phyloP scores from a whole-genome alignment of 2,888 invertebrate species.

The Blera fallax region DNA sequence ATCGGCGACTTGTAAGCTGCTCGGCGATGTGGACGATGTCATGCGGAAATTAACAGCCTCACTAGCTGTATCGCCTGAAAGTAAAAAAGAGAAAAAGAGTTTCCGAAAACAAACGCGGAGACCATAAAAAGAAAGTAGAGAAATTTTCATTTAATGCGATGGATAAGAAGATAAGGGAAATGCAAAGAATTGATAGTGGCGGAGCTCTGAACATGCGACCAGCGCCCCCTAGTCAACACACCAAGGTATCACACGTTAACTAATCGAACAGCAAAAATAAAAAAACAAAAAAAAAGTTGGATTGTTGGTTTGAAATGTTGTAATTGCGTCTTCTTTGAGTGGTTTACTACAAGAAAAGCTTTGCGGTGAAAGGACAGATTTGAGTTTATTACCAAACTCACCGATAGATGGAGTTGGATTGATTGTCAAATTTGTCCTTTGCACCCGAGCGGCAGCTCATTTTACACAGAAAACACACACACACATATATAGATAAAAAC shows the following conservation, averaged over 20 bases:
- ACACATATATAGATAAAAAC: constrained; percentile 38
- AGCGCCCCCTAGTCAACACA: constrained; percentile 64
- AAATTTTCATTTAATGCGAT: constrained; percentile 41
- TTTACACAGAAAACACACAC: constrained; percentile 42
- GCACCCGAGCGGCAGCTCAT: neutral
- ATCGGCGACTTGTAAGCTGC: constrained; percentile 76
- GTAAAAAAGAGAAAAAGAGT: constrained; percentile 48
- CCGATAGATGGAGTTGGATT: no score
- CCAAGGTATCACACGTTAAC: constrained; percentile 58
- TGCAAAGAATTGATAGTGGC: constrained; percentile 69
- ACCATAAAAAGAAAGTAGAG: constrained; percentile 42
- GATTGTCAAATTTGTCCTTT: neutral
- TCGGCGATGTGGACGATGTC: constrained; percentile 75
- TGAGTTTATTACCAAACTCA: neutral
- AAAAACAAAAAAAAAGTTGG: constrained; percentile 16
- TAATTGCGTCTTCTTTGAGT: constrained; percentile 73
- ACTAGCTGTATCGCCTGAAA: constrained; percentile 79
- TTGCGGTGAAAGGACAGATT: neutral
- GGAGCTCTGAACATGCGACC: constrained; percentile 54
- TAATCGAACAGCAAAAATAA: constrained; percentile 31
- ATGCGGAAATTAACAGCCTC: constrained; percentile 74
- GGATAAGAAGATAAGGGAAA: constrained; percentile 35
- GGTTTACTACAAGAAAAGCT: constrained; percentile 54
- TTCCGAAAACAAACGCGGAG: constrained; percentile 67
- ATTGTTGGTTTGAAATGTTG: constrained; percentile 46